Evolutionary conservation across 2,888 invertebrate genomes (phyloP).

Genomic region (Aphelenchoides bicaudatus): DNA sequence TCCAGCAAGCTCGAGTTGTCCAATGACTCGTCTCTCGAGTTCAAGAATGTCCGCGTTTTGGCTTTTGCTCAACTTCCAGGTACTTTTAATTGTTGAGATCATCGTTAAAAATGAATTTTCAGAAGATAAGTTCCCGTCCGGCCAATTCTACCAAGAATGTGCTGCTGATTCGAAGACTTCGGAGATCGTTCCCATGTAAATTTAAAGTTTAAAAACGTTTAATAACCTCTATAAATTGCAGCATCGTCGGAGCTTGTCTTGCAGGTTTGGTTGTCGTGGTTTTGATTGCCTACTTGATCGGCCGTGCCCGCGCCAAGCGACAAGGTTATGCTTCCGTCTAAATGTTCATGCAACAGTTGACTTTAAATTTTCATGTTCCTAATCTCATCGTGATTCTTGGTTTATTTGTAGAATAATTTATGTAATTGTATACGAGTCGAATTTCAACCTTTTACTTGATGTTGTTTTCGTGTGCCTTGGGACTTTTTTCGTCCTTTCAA

Average conservation of each 20-base stretch:
- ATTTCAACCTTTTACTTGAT: too few species aligned
- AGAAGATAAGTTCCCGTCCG: too few species aligned
- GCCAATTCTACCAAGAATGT: constrained; percentile 52
- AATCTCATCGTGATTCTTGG: too few species aligned
- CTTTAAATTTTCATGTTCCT: too few species aligned
- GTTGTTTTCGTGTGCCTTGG: too few species aligned
- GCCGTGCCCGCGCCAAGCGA: constrained; percentile 68
- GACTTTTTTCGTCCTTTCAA: too few species aligned
- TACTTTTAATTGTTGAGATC: too few species aligned
- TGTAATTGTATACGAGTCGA: too few species aligned
- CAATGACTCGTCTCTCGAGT: constrained; percentile 40
- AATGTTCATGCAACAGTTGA: too few species aligned
- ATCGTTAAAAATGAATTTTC: too few species aligned
- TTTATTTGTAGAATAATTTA: too few species aligned
- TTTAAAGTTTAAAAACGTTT: constrained; percentile 60
- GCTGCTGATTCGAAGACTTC: constrained; percentile 48
- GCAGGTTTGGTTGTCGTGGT: constrained; percentile 85
- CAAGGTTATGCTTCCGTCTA: constrained; percentile 58
- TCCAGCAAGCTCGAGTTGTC: constrained; percentile 41
- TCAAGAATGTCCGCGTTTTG: constrained; percentile 42
- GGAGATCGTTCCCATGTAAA: constrained; percentile 94
- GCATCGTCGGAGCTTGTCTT: constrained; percentile 83
- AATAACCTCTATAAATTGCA: constrained; percentile 17
- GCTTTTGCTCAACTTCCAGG: constrained; percentile 42
- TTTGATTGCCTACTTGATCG: constrained; percentile 84